phyloP scores from a whole-genome alignment of 2,113 vertebrate genomes.

The Apteryx owenii region DNA sequence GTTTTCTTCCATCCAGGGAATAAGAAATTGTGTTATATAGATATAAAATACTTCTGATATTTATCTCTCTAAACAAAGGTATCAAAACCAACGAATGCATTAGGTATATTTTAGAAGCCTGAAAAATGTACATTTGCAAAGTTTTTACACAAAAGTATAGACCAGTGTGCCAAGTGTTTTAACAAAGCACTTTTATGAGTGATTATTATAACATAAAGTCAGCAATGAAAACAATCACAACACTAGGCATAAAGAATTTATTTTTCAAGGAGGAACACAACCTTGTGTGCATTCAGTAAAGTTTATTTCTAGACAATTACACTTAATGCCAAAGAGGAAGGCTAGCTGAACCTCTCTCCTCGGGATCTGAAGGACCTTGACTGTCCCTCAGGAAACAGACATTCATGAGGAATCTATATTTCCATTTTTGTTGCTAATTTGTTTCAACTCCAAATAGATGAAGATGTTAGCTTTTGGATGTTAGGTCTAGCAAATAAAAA shows the following conservation, averaged over 20 bases:
- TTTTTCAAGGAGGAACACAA: not conserved
- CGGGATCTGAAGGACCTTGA: slow-evolving; percentile 22
- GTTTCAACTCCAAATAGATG: slow-evolving; percentile 49
- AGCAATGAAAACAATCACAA: not conserved
- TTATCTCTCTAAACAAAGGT: not conserved
- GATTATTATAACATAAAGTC: not conserved
- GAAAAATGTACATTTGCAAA: not conserved
- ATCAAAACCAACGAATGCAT: not conserved
- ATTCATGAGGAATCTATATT: not conserved
- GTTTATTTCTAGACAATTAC: slow-evolving; percentile 2
- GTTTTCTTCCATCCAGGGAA: not conserved
- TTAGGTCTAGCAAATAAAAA: slow-evolving; percentile 41
- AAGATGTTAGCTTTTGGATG: slow-evolving; percentile 31
- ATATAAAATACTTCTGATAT: not conserved
- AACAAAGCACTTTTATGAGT: not conserved
- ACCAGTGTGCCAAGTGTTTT: not conserved
- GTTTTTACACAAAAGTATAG: not conserved
- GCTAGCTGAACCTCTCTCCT: not conserved
- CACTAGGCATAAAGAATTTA: not conserved
- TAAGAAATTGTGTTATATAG: not conserved
- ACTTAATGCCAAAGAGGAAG: not conserved
- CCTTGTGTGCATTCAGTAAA: not conserved
- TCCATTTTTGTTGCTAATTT: not conserved
- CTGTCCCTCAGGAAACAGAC: not conserved
- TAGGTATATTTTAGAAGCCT: not conserved